Conservation (phyloP, 2,797 vertebrate genomes). For the Spea hammondii region DNA sequence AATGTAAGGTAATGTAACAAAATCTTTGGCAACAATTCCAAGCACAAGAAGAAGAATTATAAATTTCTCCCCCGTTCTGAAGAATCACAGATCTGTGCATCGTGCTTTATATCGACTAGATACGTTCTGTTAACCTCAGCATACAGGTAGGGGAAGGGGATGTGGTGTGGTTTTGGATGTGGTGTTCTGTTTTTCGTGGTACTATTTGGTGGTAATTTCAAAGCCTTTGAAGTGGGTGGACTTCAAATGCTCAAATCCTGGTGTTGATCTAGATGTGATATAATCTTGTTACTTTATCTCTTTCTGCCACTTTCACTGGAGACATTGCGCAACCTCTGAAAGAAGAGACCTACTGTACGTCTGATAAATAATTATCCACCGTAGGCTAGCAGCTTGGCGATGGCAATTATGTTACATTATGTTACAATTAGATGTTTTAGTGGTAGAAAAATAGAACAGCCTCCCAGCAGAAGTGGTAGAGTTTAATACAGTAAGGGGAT, state of each 20-base stretch:
- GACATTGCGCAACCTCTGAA: not conserved
- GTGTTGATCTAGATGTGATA: not conserved
- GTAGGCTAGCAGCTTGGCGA: not conserved
- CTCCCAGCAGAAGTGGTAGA: no score
- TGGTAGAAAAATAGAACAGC: no score
- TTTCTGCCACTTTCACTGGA: not conserved
- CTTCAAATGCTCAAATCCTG: not conserved
- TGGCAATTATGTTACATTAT: no score
- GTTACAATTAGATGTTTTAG: no score
- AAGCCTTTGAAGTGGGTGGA: conserved; percentile 25
- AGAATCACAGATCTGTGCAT: no score
- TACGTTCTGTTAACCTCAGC: not conserved
- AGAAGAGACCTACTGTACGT: not conserved
- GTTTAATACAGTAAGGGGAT: no score
- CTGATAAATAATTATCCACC: not conserved
- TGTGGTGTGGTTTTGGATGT: conserved; percentile 16
- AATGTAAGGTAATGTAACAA: not conserved
- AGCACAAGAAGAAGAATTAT: not conserved
- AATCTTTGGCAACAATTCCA: not conserved
- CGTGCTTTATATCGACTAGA: no score
- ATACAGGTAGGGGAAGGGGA: not conserved
- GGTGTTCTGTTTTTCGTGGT: not conserved
- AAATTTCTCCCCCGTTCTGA: not conserved
- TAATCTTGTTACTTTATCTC: conserved; percentile 5
- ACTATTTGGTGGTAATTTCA: conserved; percentile 9